Percentiles rank a stretch among this genome's conserved stretches.
phyloP scores from a whole-genome alignment of 2,888 invertebrate species.

The Tryphoninae sp. region DNA sequence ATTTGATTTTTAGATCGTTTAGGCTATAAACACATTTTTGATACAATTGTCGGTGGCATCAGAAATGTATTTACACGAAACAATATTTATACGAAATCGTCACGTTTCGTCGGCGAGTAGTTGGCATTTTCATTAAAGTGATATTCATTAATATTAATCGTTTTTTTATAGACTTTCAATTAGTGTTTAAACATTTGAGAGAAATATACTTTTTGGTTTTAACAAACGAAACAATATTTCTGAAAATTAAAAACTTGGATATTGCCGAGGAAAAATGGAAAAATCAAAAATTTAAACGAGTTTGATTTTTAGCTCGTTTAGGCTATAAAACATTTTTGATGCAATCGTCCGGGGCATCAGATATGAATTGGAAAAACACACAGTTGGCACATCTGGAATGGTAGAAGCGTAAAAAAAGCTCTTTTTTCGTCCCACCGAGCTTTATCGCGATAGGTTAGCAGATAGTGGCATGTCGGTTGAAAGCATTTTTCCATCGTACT shows the following conservation, averaged over 20 bases:
- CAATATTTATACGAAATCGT: neutral
- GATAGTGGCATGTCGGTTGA: constrained; percentile 20
- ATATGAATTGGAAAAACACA: constrained; percentile 5
- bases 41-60: constrained; percentile 1
- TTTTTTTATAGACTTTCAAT: too few species aligned
- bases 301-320: constrained; percentile 2
- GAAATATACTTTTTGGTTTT: too few species aligned
- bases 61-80: neutral
- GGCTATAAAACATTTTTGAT: constrained; percentile 21
- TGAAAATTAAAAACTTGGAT: neutral
- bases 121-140: too few species aligned
- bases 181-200: too few species aligned
- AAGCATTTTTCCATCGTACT: constrained; percentile 41
- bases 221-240: too few species aligned
- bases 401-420: constrained; percentile 26
- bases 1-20: constrained; percentile 6
- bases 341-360: neutral
- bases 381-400: constrained; percentile 27
- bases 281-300: neutral
- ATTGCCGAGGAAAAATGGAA: neutral
- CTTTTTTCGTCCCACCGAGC: neutral
- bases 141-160: too few species aligned
- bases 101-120: neutral
- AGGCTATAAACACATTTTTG: constrained; percentile 2
- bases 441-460: constrained; percentile 28